Conservation (phyloP, 2,113 vertebrate genomes). For the Plecturocebus donacophilus region DNA sequence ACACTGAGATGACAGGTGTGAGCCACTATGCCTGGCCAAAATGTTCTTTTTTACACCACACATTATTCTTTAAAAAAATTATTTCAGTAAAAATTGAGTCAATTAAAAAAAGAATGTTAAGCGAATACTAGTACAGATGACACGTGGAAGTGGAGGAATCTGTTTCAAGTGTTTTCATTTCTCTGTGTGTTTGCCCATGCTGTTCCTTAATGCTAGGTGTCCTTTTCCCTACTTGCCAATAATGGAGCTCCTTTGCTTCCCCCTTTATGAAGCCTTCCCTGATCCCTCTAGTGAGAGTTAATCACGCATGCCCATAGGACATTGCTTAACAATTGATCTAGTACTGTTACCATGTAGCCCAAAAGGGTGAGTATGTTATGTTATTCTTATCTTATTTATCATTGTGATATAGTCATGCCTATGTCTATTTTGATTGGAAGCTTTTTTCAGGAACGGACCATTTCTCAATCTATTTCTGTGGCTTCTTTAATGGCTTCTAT, state of each 20-base stretch:
- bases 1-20: no score
- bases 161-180: not conserved
- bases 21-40: not conserved
- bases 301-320: not conserved
- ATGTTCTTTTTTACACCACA: not conserved
- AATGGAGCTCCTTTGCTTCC: not conserved
- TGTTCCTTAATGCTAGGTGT: not conserved
- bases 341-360: not conserved
- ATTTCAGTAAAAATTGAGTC: not conserved
- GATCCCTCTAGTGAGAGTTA: not conserved
- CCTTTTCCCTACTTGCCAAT: not conserved
- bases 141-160: not conserved
- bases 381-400: not conserved
- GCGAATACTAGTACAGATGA: not conserved
- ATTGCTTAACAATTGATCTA: not conserved
- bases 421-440: not conserved
- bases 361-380: not conserved
- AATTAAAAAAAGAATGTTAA: slow-evolving; percentile 12
- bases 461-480: not conserved
- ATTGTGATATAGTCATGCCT: not conserved
- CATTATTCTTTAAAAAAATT: no score
- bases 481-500: not conserved
- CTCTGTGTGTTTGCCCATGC: not conserved
- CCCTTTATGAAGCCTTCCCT: not conserved
- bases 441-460: not conserved